Evolutionary conservation across 2,797 vertebrate genomes (phyloP).

Genomic region (Sarcophilus harrisii): DNA sequence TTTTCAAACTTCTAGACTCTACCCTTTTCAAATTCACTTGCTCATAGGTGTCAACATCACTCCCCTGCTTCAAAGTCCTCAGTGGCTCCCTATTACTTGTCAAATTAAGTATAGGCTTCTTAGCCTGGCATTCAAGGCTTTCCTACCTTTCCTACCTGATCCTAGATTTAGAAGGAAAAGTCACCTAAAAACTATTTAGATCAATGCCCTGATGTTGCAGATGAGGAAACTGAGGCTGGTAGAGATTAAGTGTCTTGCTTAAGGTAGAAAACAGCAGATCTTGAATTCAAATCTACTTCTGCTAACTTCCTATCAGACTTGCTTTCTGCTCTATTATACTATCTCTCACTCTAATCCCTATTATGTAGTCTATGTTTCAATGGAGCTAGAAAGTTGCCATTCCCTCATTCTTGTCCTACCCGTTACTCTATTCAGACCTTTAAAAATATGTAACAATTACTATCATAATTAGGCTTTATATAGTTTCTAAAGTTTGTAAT

Average conservation of each 20-base stretch:
- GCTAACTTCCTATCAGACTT: neutral
- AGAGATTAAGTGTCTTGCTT: neutral
- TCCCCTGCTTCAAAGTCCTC: neutral
- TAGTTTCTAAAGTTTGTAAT: neutral
- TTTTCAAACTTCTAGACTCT: neutral
- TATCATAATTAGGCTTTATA: neutral
- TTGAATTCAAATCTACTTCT: neutral
- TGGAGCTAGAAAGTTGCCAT: neutral
- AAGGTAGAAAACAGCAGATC: accelerated
- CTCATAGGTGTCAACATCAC: neutral
- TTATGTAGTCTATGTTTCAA: neutral
- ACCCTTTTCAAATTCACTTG: neutral
- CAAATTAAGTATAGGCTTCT: neutral
- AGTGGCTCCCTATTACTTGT: neutral
- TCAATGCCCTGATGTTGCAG: neutral
- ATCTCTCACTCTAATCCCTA: neutral
- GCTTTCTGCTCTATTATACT: neutral
- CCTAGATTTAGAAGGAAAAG: neutral
- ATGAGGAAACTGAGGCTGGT: neutral
- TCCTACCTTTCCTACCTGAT: neutral
- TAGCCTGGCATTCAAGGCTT: neutral
- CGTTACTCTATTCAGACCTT: neutral
- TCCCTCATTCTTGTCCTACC: neutral
- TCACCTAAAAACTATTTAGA: neutral
- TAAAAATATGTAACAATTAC: neutral